Evolutionary conservation across 2,888 invertebrate species (phyloP).

Genomic region (Tachina lurida): DNA sequence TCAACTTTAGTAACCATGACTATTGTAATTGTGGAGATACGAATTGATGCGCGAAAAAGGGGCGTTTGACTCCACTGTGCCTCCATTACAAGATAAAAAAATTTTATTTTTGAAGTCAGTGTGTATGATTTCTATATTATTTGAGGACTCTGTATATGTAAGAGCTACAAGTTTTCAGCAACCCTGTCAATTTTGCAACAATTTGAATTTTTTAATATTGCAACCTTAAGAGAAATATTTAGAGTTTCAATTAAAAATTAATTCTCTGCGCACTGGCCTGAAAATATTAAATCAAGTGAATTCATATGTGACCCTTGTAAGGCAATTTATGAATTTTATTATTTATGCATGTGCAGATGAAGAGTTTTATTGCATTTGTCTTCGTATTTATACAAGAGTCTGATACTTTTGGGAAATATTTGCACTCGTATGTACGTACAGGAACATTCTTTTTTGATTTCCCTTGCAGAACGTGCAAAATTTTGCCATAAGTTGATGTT

Average conservation of each 20-base stretch:
- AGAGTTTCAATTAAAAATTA: slow-evolving; percentile 11
- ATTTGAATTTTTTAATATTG: no score
- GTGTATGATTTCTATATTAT: no score
- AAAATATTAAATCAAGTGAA: slow-evolving; percentile 37
- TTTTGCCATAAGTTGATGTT: slow-evolving; percentile 13
- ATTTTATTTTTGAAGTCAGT: no score
- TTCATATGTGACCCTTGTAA: slow-evolving; percentile 45
- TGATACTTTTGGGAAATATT: slow-evolving; percentile 35
- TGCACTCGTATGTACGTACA: neutral
- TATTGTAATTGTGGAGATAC: no score
- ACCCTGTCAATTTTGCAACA: no score
- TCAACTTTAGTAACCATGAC: no score
- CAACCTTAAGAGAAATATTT: neutral
- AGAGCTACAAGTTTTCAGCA: no score
- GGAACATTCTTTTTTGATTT: slow-evolving; percentile 25
- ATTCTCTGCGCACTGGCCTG: neutral
- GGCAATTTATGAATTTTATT: slow-evolving; percentile 54
- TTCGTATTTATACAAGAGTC: slow-evolving; percentile 39
- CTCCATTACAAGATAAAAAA: no score
- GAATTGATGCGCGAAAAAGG: no score
- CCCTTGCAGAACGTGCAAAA: slow-evolving; percentile 29
- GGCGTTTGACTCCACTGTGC: no score
- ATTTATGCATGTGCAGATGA: slow-evolving; percentile 21
- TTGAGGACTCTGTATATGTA: no score
- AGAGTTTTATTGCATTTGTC: neutral